Evolutionary conservation across 2,797 vertebrate species (phyloP), one percentile per base, ranked within the genome.

Genomic region (Rhynchonycteris naso): DNA sequence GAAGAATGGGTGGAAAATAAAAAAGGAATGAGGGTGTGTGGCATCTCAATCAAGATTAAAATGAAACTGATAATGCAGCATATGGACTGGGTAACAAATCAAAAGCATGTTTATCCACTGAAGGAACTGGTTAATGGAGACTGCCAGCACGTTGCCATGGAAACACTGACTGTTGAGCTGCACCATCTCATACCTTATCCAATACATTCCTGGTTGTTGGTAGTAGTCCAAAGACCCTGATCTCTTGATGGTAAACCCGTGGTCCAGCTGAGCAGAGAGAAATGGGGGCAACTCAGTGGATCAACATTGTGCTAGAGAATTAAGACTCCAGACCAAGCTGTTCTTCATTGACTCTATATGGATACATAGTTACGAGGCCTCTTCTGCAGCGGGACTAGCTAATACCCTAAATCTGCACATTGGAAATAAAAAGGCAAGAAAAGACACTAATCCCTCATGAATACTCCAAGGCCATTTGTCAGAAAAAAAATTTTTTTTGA

Each of bases 181-280:
- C 98, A 98, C 99, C 98, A 98, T 98, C 98, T 98, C 99, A 98
- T 99, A 99, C 99, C 99, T 99, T 99, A 99, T 99, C 99, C 99
- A 99, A 99, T 98, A 99, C 99, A 99, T 99, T 99, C 99, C 99
- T 99, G 99, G 99, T 99, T 99, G 99, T 97, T 99, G 99, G 98
- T 99, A 99, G 99, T 99, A 99, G 99, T 99, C 99, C 99, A 99
- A 98, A 99, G 99, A 99, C 98, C 99, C 99, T 99, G 99, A 99
- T 98, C 99, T 99, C 99, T 99, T 99, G 99, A 99, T 99, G 99
- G 99, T 99, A 99, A 99, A 99, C 98, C 99, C 99, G 99, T 99
- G 99, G 99, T 99, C 99, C 99, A 98, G 99, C 99, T 99, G 98
- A 99, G 99, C 99, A 99, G 98, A 99, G 98, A 99, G 99, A 99